Evolutionary conservation across 1,140 invertebrate species (phyloP).

Genomic region (Gonioctena quinquepunctata): DNA sequence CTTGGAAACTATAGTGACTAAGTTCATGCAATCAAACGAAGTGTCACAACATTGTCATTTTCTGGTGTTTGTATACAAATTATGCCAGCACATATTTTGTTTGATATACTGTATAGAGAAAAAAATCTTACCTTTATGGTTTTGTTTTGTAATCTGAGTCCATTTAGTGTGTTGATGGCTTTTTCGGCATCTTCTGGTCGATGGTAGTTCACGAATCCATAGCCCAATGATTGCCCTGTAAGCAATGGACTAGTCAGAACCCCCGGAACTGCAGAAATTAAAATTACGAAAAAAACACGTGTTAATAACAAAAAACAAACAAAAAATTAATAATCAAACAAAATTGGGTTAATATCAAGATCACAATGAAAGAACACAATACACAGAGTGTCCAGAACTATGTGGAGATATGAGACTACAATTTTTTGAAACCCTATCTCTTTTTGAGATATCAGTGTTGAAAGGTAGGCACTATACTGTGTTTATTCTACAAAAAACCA

Average conservation of each 20-base stretch:
- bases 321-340: conserved; percentile 10
- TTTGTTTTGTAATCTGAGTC: conserved; percentile 96
- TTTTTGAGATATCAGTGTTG: background rate
- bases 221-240: conserved; percentile 96
- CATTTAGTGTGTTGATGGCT: conserved; percentile 96
- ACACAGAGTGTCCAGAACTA: no score
- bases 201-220: conserved; percentile 99
- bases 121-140: conserved; percentile 88
- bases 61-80: no score
- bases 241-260: conserved; percentile 50
- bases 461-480: background rate
- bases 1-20: no score
- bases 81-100: no score
- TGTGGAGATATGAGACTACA: no score
- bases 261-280: conserved; percentile 47
- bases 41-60: no score
- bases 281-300: conserved; percentile 45
- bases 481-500: background rate
- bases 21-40: no score
- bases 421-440: background rate
- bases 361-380: background rate
- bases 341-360: background rate
- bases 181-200: conserved; percentile 96
- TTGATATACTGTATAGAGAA: no score
- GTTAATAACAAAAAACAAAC: conserved; percentile 48